Conservation (phyloP, 2,797 vertebrate species). For the Champsocephalus gunnari region DNA sequence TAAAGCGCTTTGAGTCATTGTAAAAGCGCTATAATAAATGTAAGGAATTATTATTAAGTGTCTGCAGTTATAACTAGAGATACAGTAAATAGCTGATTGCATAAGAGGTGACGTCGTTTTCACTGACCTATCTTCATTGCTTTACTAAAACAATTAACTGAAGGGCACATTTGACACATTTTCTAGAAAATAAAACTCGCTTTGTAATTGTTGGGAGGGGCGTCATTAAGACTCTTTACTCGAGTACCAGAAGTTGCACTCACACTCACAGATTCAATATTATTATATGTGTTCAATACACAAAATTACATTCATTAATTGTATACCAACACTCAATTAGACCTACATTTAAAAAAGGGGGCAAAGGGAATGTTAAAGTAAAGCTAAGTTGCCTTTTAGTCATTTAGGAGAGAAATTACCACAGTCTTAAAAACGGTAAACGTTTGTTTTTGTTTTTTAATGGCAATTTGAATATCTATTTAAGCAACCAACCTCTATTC, state of each 20-base stretch:
- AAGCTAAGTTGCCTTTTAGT: background rate
- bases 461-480: background rate
- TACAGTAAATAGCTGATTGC: background rate
- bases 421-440: background rate
- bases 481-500: background rate
- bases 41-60: background rate
- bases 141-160: background rate
- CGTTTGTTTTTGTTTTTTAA: background rate
- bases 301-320: background rate
- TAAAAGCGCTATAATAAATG: no score
- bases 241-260: no score
- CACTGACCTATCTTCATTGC: background rate
- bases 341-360: conserved; percentile 7
- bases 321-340: background rate
- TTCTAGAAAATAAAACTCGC: background rate
- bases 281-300: background rate
- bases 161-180: background rate
- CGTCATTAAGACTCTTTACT: background rate
- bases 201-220: background rate
- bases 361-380: background rate
- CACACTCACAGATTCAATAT: background rate
- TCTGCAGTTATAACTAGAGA: background rate
- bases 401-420: background rate
- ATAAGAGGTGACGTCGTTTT: background rate
- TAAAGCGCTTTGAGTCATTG: no score